phyloP scores from a whole-genome alignment of 2,888 invertebrate species.

The Dryococelus australis region DNA sequence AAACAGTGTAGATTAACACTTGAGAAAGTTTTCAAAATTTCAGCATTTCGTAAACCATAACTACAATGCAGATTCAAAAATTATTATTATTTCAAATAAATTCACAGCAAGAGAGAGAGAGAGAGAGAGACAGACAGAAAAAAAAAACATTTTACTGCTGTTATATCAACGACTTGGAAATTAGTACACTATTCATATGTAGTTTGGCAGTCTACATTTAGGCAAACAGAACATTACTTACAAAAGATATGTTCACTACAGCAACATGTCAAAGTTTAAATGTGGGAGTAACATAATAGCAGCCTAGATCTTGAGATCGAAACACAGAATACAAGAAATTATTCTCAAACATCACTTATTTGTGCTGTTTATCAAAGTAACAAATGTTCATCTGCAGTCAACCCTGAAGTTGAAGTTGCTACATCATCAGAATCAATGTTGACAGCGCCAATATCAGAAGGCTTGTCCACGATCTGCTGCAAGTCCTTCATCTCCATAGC shows the following conservation, averaged over 20 bases:
- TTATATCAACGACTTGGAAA: background rate
- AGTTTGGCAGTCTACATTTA: background rate
- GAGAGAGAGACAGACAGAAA: background rate
- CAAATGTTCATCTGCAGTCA: background rate
- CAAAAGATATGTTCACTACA: background rate
- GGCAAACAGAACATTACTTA: background rate
- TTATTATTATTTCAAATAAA: background rate
- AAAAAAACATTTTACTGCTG: background rate
- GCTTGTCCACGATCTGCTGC: constrained; percentile 54
- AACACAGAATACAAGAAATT: background rate
- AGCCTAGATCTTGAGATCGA: constrained; percentile 28
- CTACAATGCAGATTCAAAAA: no score
- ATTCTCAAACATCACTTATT: background rate
- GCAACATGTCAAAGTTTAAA: background rate
- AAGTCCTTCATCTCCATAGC: constrained; percentile 65
- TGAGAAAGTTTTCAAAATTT: background rate
- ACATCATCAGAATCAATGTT: background rate
- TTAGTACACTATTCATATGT: background rate
- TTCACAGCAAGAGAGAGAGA: background rate
- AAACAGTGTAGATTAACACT: background rate
- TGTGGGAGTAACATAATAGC: background rate
- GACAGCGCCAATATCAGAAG: background rate
- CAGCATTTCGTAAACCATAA: background rate
- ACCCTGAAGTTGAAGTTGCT: background rate
- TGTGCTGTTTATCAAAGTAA: background rate